Conservation (phyloP, 2,113 vertebrate genomes). For the Serilophus lunatus region DNA sequence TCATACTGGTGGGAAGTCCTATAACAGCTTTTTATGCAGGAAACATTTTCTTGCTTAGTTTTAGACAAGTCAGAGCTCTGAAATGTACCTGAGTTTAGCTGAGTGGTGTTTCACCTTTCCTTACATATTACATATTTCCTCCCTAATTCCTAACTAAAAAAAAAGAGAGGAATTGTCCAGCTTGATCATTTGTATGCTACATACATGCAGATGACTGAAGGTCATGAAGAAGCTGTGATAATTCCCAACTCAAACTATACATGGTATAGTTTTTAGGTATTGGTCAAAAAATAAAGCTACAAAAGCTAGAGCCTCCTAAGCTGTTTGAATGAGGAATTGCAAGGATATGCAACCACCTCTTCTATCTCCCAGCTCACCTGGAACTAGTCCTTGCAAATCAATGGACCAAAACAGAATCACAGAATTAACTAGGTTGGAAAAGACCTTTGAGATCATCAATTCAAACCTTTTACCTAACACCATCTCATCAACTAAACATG, state of each 20-base stretch:
- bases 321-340: neutral
- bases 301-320: neutral
- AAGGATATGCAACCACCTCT: neutral
- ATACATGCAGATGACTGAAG: neutral
- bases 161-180: neutral
- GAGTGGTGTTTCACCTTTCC: neutral
- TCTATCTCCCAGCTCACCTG: neutral
- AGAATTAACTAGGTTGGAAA: no score
- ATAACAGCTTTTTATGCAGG: neutral
- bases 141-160: neutral
- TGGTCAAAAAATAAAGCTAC: neutral
- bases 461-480: no score
- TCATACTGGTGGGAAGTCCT: neutral
- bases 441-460: no score
- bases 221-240: neutral
- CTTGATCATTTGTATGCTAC: neutral
- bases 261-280: neutral
- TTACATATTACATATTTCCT: neutral
- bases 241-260: neutral
- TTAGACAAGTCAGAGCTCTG: neutral
- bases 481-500: no score
- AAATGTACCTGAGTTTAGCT: neutral
- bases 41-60: neutral
- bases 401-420: neutral
- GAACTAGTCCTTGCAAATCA: neutral